phyloP scores from a whole-genome alignment of 2,888 invertebrate genomes.

The Hymenopus coronatus region DNA sequence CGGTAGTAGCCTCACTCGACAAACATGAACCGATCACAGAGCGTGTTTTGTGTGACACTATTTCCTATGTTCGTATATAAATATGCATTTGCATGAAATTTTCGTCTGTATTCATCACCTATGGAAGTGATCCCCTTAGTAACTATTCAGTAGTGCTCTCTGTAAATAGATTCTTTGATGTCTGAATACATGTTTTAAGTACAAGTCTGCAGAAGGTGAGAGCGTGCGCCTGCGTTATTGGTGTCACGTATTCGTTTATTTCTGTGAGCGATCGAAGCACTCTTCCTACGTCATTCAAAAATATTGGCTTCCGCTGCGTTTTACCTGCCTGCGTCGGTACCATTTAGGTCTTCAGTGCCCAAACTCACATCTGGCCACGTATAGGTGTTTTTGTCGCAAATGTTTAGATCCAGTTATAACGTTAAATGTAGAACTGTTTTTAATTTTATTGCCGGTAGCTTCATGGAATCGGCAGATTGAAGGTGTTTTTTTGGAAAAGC shows the following conservation, averaged over 20 bases:
- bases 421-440: no score
- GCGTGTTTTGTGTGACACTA: no score
- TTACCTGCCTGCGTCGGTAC: background rate
- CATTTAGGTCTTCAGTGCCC: background rate
- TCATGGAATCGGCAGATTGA: no score
- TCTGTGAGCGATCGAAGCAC: background rate
- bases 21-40: no score
- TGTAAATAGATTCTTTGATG: background rate
- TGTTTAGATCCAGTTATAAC: no score
- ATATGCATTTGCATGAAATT: no score
- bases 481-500: no score
- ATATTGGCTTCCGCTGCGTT: background rate
- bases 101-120: no score
- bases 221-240: background rate
- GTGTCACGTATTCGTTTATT: background rate
- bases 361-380: background rate
- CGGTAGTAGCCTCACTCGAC: no score
- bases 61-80: no score
- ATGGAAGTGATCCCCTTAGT: no score
- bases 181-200: background rate
- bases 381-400: background rate
- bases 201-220: background rate
- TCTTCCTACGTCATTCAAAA: background rate
- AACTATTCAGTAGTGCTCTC: background rate
- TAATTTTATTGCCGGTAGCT: no score